Percentiles rank a stretch among this genome's conserved stretches.
Conservation (phyloP, 2,113 vertebrate species). For the Tachysurus vachellii region DNA sequence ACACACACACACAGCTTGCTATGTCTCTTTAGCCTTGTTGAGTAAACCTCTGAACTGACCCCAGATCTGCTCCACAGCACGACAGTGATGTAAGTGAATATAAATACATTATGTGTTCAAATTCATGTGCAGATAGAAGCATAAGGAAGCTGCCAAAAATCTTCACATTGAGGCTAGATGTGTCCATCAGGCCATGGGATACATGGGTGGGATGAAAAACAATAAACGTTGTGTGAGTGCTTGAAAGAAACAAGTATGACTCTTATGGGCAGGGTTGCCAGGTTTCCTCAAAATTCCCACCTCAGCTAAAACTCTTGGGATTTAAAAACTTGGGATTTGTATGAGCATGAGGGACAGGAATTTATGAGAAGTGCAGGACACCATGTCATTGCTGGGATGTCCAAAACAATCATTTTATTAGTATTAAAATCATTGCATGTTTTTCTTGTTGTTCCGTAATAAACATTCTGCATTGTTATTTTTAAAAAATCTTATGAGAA, state of each 20-base stretch:
- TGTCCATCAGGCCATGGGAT: neutral
- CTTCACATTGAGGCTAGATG: neutral
- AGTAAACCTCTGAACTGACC: neutral
- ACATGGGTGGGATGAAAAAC: neutral
- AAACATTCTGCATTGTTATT: neutral
- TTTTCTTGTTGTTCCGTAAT: neutral
- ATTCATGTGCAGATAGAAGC: neutral
- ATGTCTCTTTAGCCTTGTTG: neutral
- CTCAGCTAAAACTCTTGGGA: neutral
- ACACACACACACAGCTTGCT: neutral
- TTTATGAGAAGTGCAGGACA: neutral
- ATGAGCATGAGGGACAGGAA: neutral
- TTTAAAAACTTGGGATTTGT: neutral
- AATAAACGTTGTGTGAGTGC: neutral
- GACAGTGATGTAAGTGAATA: neutral
- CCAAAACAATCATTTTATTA: neutral
- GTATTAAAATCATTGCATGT: neutral
- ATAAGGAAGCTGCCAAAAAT: neutral
- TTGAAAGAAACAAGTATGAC: neutral
- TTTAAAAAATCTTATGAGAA: too few relatives aligned
- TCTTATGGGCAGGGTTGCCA: neutral
- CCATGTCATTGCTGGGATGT: neutral
- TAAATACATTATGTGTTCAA: neutral
- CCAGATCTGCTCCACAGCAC: neutral
- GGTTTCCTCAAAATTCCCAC: neutral